These are phyloP conservation scores for Hoplostethus atlanticus DNA, from an alignment of 2,797 vertebrate genomes.

Conservation along the genomic window DNA sequence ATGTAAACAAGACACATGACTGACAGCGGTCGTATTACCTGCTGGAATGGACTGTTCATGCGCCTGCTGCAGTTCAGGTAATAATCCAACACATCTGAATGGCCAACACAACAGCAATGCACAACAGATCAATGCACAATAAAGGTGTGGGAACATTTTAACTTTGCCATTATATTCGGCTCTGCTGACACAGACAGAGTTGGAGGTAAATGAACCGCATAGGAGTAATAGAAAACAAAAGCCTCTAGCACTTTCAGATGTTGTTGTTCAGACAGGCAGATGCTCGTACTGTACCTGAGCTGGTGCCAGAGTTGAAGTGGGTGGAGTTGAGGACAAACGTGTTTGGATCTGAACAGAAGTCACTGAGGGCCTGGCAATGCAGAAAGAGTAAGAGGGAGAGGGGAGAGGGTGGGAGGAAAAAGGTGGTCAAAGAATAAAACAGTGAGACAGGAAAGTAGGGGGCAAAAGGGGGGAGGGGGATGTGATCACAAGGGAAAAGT, in stretches of 20 bases:
- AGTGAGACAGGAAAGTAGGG: slow-evolving; percentile 27
- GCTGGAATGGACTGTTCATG: slow-evolving; percentile 91
- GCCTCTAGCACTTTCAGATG: slow-evolving; percentile 19
- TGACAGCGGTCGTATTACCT: slow-evolving; percentile 82
- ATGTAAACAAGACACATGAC: slow-evolving; percentile 7
- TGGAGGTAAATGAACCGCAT: slow-evolving; percentile 35
- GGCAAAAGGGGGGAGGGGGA: slow-evolving; percentile 22
- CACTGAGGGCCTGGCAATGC: slow-evolving; percentile 88
- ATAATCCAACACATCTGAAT: slow-evolving; percentile 92
- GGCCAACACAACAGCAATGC: slow-evolving; percentile 56
- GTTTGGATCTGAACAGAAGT: slow-evolving; percentile 93
- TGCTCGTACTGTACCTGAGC: slow-evolving; percentile 84
- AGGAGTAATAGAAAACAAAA: slow-evolving; percentile 22
- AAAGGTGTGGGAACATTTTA: slow-evolving; percentile 34
- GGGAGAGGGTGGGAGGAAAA: slow-evolving; percentile 35
- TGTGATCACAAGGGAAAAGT: slow-evolving; percentile 51
- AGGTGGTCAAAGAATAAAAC: neutral
- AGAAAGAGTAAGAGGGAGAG: slow-evolving; percentile 39
- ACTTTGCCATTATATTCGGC: slow-evolving; percentile 28
- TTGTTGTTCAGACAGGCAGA: neutral
- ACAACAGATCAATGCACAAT: slow-evolving; percentile 57
- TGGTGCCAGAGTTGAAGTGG: slow-evolving; percentile 88
- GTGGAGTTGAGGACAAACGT: slow-evolving; percentile 91
- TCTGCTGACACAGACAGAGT: slow-evolving; percentile 50
- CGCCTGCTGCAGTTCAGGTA: slow-evolving; percentile 92